phyloP scores from a whole-genome alignment of 2,797 vertebrate genomes.

The Cyclopterus lumpus region DNA sequence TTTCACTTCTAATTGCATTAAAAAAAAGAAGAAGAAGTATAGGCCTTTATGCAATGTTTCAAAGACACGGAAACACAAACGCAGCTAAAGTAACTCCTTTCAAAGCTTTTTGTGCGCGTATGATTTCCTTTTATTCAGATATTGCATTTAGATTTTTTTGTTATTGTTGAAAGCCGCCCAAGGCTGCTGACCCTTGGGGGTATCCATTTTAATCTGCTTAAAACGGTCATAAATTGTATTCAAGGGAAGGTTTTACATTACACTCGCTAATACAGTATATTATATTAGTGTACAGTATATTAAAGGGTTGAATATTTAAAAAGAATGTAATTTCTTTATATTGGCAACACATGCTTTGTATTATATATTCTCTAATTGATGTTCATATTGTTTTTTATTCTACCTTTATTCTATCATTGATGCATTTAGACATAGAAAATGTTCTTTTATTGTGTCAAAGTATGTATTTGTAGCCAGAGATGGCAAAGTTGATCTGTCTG shows the following conservation, averaged over 20 bases:
- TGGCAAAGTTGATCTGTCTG: not conserved
- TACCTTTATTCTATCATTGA: not conserved
- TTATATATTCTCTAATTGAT: not conserved
- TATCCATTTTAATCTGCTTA: conserved; percentile 28
- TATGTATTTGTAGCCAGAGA: not conserved
- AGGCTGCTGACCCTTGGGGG: conserved; percentile 68
- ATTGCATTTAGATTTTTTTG: conserved; percentile 67
- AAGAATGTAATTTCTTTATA: not conserved
- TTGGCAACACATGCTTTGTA: not conserved
- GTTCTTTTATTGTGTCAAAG: not conserved
- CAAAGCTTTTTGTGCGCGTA: conserved; percentile 42
- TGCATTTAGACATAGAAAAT: not conserved
- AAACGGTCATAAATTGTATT: conserved; percentile 27
- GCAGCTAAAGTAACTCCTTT: conserved; percentile 58
- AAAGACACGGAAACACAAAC: conserved; percentile 71
- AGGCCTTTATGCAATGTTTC: conserved; percentile 75
- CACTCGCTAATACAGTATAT: not conserved
- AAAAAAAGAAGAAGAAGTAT: conserved; percentile 65
- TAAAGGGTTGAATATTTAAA: not conserved
- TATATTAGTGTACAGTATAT: not conserved
- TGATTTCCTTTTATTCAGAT: conserved; percentile 58
- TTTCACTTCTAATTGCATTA: conserved; percentile 74
- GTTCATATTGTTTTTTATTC: not conserved
- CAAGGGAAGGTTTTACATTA: conserved; percentile 15
- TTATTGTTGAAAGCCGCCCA: conserved; percentile 65